phyloP scores from a whole-genome alignment of 2,797 vertebrate species.

The Neomorphus geoffroyi region DNA sequence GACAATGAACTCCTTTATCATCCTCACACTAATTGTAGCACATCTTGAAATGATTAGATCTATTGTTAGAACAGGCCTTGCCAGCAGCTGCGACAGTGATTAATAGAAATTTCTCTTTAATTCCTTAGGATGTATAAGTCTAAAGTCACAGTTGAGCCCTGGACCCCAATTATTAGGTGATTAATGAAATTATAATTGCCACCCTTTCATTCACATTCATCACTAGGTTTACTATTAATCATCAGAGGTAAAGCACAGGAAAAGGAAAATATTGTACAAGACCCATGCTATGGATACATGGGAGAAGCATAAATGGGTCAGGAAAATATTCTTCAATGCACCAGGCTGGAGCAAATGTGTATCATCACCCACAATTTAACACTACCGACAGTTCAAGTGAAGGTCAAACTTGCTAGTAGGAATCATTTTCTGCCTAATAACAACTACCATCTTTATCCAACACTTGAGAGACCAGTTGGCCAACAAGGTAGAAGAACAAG shows the following conservation, averaged over 20 bases:
- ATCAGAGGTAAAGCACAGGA: conserved; percentile 35
- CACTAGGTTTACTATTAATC: conserved; percentile 77
- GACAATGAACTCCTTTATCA: conserved; percentile 86
- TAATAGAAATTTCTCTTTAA: conserved; percentile 76
- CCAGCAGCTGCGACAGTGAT: conserved; percentile 71
- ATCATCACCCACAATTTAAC: conserved; percentile 54
- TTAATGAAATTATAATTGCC: conserved; percentile 85
- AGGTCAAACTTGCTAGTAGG: conserved; percentile 59
- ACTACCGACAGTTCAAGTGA: not conserved
- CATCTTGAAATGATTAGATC: conserved; percentile 73
- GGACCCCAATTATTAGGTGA: conserved; percentile 85
- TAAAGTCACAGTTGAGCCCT: conserved; percentile 78
- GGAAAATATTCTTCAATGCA: not conserved
- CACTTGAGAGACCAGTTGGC: not conserved
- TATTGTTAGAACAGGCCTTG: conserved; percentile 85
- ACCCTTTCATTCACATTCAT: conserved; percentile 74
- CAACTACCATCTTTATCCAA: not conserved
- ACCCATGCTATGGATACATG: not conserved
- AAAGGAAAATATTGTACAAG: conserved; percentile 52
- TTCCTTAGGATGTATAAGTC: conserved; percentile 80
- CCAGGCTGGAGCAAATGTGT: conserved; percentile 34
- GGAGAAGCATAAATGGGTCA: conserved; percentile 13
- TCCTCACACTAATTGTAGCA: conserved; percentile 84
- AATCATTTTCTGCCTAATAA: conserved; percentile 19
- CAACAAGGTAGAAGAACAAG: not conserved